Evolutionary conservation across 2,888 invertebrate genomes (phyloP).

Genomic region (Nomada flava): DNA sequence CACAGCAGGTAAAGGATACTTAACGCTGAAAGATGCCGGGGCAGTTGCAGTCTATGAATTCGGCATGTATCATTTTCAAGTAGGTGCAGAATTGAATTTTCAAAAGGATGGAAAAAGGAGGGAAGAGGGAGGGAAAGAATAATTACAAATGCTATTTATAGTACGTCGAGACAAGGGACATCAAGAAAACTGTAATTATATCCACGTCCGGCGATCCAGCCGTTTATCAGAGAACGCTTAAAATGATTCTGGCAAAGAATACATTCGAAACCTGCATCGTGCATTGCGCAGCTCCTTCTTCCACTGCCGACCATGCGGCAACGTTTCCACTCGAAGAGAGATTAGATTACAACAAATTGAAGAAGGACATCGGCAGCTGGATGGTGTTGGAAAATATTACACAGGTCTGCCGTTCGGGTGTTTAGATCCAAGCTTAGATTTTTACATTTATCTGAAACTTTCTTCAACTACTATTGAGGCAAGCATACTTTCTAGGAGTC

Average conservation of each 20-base stretch:
- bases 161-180: conserved; percentile 80
- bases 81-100: conserved; percentile 58
- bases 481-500: conserved; percentile 39
- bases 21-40: conserved; percentile 86
- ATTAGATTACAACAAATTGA: conserved; percentile 83
- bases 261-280: conserved; percentile 87
- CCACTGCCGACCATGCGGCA: conserved; percentile 1
- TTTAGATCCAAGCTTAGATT: conserved; percentile 24
- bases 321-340: conserved; percentile 77
- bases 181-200: conserved; percentile 86
- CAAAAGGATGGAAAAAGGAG: background rate
- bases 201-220: conserved; percentile 86
- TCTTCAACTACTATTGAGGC: background rate
- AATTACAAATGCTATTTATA: conserved; percentile 66
- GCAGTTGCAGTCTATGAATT: conserved; percentile 88
- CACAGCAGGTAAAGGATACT: conserved; percentile 86
- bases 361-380: conserved; percentile 85
- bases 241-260: conserved; percentile 87
- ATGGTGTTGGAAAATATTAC: conserved; percentile 81
- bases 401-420: conserved; percentile 63
- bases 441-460: background rate
- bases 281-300: conserved; percentile 85
- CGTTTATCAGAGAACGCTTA: conserved; percentile 86
- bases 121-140: background rate
- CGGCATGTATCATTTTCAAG: conserved; percentile 84